These are phyloP conservation scores for Gonioctena quinquepunctata DNA, from an alignment of 1,140 invertebrate genomes.

Conservation along the genomic window DNA sequence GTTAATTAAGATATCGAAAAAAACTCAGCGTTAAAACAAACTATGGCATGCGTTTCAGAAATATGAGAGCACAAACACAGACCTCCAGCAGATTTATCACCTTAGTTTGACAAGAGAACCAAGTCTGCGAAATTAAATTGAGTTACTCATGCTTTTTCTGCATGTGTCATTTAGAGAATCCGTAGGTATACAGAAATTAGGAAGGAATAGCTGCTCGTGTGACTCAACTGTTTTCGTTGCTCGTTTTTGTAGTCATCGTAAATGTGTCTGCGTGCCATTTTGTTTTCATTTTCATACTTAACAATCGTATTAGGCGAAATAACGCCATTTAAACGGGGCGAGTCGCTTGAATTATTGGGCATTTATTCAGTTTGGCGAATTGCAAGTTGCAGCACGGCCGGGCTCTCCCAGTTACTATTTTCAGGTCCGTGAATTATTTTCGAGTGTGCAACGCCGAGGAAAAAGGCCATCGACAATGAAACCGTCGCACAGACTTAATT, in stretches of 20 bases:
- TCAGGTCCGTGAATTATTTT: not conserved
- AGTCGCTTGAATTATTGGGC: not conserved
- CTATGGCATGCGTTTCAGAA: too few species aligned
- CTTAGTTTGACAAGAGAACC: too few species aligned
- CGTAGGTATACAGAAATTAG: too few species aligned
- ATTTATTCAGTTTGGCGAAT: not conserved
- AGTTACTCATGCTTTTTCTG: too few species aligned
- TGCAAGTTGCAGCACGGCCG: not conserved
- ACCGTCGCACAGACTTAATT: not conserved
- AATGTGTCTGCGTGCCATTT: not conserved
- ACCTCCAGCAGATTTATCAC: too few species aligned
- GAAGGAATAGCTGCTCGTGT: too few species aligned
- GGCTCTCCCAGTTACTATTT: not conserved
- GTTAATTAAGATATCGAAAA: too few species aligned
- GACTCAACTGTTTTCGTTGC: not conserved
- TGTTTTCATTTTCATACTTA: not conserved
- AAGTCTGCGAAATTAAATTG: too few species aligned
- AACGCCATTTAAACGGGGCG: not conserved
- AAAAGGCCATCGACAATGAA: constrained; percentile 1
- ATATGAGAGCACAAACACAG: too few species aligned
- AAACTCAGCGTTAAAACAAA: too few species aligned
- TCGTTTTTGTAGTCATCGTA: not conserved
- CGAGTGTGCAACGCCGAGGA: not conserved
- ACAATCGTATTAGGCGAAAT: not conserved
- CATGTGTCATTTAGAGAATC: too few species aligned